Base-by-base conservation (phyloP, 2,113 vertebrate genomes). In the Semicossyphus pulcher region DNA sequence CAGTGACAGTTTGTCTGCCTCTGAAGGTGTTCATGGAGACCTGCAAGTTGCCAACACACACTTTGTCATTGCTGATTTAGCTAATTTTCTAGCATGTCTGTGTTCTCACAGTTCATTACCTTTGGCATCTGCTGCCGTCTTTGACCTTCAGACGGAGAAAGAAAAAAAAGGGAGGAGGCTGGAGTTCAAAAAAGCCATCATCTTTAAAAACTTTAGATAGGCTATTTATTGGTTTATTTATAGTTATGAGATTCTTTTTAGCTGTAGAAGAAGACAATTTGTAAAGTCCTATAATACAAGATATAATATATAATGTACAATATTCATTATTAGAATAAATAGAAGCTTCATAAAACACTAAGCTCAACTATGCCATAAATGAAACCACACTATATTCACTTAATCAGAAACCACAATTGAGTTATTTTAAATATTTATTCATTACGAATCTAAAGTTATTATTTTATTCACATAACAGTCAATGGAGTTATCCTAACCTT, bases 131-230 rank as follows among this genome's bases (percentile, higher is more conserved):
- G 87, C 61, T 34, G 72, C 63, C 5, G 47, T 14, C 29, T 64
- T 54, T 73, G 85, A 86, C 88, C 85, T 87, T 84, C 72, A 69
- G 48, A 25, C 26, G 2, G 42, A 49, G 47, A 23, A 11, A 68
- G 44, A 32, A 29, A 53, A 64, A 45, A 10, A 12, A 54, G 58
- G 44, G 42, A 36, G 5, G 23, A 20, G 12, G 53, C 36, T 16
- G 12, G 52, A 61, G 16, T n/a, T 12, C 11, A 58, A 51, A 41
- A 15, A 32, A 32, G 7, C 18, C 11, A 7, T 29, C 10, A 5
- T 8, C 23, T 51, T 37, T 15, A 10, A 37, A 54, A n/a, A 54
- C 18, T 52, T n/a, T 4, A 12, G 18, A 47, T 1, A 1, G 3
- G 2, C 25, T 14, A 23, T 52, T 21, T 16, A 25, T 41, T 0